Evolutionary conservation across 2,797 vertebrate genomes (phyloP).

Genomic region (Alcedo atthis): DNA sequence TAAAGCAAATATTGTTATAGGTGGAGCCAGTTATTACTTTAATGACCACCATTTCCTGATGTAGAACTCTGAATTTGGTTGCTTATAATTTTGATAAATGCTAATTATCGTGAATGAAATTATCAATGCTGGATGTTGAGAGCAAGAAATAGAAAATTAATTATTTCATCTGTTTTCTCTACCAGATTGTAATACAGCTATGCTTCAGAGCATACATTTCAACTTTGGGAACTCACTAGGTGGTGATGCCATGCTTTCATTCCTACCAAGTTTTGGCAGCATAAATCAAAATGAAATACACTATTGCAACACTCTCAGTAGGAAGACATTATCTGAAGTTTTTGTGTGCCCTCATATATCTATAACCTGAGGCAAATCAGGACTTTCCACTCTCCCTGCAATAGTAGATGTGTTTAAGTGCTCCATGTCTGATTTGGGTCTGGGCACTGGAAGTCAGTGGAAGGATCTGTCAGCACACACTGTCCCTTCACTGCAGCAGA

Average conservation of each 20-base stretch:
- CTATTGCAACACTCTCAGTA: not conserved
- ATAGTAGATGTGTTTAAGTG: not conserved
- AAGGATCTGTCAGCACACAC: not conserved
- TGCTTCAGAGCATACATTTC: not conserved
- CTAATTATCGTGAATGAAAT: constrained; percentile 35
- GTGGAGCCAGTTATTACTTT: not conserved
- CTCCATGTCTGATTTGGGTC: not conserved
- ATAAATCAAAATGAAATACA: not conserved
- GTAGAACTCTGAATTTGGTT: not conserved
- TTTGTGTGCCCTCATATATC: not conserved
- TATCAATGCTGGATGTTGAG: not conserved
- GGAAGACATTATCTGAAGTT: not conserved
- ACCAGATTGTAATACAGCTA: not conserved
- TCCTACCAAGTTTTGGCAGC: not conserved
- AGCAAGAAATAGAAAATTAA: not conserved
- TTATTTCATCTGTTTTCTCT: not conserved
- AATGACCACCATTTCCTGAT: constrained; percentile 25
- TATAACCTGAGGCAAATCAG: not conserved
- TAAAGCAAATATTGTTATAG: constrained; percentile 27
- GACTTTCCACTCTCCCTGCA: not conserved
- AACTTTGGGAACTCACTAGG: not conserved
- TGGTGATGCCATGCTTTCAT: not conserved
- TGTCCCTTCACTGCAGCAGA: not conserved
- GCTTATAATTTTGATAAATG: not conserved
- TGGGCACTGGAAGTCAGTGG: not conserved